Evolutionary conservation across 2,888 invertebrate genomes (phyloP).

Genomic region (Heteropelma amictum): DNA sequence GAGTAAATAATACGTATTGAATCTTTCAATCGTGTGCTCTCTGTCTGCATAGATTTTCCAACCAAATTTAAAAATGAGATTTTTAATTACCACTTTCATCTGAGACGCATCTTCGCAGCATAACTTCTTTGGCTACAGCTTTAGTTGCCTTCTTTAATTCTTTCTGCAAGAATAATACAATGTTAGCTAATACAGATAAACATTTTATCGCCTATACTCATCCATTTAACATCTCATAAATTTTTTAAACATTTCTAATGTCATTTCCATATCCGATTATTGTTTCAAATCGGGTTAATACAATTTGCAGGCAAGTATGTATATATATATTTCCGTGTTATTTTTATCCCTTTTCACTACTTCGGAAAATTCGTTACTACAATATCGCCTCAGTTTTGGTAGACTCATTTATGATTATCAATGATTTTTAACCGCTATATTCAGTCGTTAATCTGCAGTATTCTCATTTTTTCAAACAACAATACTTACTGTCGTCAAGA

Average conservation of each 20-base stretch:
- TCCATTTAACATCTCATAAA: constrained; percentile 8
- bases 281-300: constrained; percentile 9
- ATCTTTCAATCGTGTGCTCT: constrained; percentile 4
- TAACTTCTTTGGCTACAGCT: constrained; percentile 12
- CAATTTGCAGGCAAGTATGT: constrained; percentile 7
- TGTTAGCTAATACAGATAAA: constrained; percentile 3
- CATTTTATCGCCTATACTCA: constrained; percentile 3
- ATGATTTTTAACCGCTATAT: not conserved
- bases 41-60: constrained; percentile 8
- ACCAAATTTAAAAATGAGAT: not conserved
- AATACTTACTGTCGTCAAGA: not conserved
- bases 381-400: constrained; percentile 9
- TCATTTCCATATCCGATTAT: constrained; percentile 18
- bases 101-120: constrained; percentile 13
- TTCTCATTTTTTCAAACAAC: constrained; percentile 5
- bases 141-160: constrained; percentile 5
- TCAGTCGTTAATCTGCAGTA: constrained; percentile 8
- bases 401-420: constrained; percentile 4
- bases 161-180: constrained; percentile 13
- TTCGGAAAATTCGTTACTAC: constrained; percentile 3
- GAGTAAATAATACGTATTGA: constrained; percentile 10
- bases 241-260: constrained; percentile 12
- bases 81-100: constrained; percentile 15
- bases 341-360: constrained; percentile 12
- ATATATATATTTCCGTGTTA: constrained; percentile 1